These are phyloP conservation scores for Epinotia demarniana DNA, from an alignment of 2,888 invertebrate genomes.

Conservation along the genomic window DNA sequence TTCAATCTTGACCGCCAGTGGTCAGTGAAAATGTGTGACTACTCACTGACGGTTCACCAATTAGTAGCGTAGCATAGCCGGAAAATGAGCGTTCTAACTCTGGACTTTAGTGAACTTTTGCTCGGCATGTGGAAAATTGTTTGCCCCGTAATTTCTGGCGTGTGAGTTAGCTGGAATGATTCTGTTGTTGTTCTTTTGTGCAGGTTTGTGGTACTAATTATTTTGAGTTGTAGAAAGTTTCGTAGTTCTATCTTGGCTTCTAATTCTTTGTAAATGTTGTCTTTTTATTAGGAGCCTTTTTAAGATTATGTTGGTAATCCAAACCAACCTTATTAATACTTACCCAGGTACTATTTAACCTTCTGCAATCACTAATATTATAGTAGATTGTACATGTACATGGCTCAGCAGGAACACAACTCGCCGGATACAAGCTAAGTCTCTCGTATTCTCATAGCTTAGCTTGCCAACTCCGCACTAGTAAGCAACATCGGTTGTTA, in stretches of 20 bases:
- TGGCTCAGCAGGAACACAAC: too few species aligned
- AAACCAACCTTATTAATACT: not conserved
- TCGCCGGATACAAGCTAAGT: too few species aligned
- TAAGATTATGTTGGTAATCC: not conserved
- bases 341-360: too few species aligned
- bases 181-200: slow-evolving; percentile 68
- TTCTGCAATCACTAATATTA: too few species aligned
- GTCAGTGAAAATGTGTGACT: slow-evolving; percentile 81
- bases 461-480: not conserved
- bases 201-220: slow-evolving; percentile 64
- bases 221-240: slow-evolving; percentile 1
- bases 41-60: slow-evolving; percentile 71
- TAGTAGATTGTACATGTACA: too few species aligned
- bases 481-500: slow-evolving; percentile 10
- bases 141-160: slow-evolving; percentile 63
- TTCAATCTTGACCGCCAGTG: slow-evolving; percentile 71
- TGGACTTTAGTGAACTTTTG: slow-evolving; percentile 70
- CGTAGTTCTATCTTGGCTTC: not conserved
- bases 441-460: not conserved
- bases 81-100: slow-evolving; percentile 78
- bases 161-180: slow-evolving; percentile 72
- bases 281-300: not conserved
- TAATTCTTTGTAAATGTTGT: not conserved
- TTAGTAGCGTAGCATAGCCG: slow-evolving; percentile 65
- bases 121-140: slow-evolving; percentile 71